Percentiles rank a stretch among this genome's conserved stretches.
These are phyloP conservation scores for Parnassius apollo DNA, from an alignment of 2,888 invertebrate species.

Conservation along the genomic window DNA sequence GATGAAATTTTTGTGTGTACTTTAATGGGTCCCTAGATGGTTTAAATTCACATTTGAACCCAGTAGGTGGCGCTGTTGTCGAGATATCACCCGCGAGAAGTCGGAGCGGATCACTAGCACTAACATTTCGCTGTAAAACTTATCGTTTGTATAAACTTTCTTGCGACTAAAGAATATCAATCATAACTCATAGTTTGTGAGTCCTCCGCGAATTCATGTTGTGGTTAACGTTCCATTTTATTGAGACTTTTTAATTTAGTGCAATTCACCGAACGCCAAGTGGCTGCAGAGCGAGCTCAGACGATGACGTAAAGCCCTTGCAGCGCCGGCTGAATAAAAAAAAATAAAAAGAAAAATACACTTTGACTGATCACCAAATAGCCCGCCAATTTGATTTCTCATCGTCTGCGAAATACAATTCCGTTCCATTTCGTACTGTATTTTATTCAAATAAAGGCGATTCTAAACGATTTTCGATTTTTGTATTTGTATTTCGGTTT, in stretches of 20 bases:
- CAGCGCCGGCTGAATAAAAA: slow-evolving; percentile 31
- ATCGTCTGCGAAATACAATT: background rate
- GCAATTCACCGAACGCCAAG: slow-evolving; percentile 34
- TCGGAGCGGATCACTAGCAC: background rate
- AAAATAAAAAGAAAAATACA: slow-evolving; percentile 44
- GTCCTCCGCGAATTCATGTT: slow-evolving; percentile 27
- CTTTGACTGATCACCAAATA: slow-evolving; percentile 50
- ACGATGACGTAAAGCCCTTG: slow-evolving; percentile 68
- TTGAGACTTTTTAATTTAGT: slow-evolving; percentile 33
- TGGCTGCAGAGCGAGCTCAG: slow-evolving; percentile 54
- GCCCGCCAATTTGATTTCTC: slow-evolving; percentile 14
- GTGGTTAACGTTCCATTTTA: slow-evolving; percentile 35
- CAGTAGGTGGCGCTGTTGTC: no score
- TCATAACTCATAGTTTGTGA: slow-evolving; percentile 14
- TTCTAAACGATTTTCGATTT: background rate
- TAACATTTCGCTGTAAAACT: background rate
- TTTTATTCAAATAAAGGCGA: background rate
- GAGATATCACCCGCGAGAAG: no score
- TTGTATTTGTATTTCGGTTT: background rate
- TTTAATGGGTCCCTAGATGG: no score
- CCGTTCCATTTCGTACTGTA: slow-evolving; percentile 1
- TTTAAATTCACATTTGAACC: no score
- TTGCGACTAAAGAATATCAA: background rate
- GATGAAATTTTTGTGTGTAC: no score
- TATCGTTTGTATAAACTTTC: background rate